phyloP scores from a whole-genome alignment of 1,140 invertebrate genomes.

The Chironomus striatipennis region DNA sequence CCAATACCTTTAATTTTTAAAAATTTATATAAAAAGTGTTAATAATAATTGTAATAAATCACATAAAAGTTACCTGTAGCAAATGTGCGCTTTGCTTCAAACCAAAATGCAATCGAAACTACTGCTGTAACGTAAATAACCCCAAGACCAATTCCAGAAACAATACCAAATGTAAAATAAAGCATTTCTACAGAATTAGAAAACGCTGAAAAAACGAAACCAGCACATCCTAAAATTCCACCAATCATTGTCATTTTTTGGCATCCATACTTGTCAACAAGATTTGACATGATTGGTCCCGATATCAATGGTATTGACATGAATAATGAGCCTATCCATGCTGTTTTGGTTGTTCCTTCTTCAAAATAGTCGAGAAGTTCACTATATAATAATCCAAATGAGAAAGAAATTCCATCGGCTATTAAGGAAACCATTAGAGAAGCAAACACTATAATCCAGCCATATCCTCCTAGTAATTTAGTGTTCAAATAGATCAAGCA shows the following conservation, averaged over 20 bases:
- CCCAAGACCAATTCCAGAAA: constrained; percentile 76
- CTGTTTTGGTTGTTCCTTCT: constrained; percentile 70
- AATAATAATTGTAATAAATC: no score
- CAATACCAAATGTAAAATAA: constrained; percentile 77
- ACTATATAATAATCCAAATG: constrained; percentile 81
- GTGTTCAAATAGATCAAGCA: no score
- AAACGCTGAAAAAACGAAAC: constrained; percentile 72
- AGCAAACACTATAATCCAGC: constrained; percentile 81
- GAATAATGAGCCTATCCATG: constrained; percentile 81
- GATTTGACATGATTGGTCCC: constrained; percentile 75
- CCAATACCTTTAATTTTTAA: constrained; percentile 50
- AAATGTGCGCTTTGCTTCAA: constrained; percentile 83
- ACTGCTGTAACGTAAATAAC: constrained; percentile 84
- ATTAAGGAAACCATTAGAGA: constrained; percentile 82
- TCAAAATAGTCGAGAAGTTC: constrained; percentile 80
- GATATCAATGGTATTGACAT: constrained; percentile 80
- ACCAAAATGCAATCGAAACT: constrained; percentile 92
- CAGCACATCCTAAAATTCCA: constrained; percentile 62
- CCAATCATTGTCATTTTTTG: constrained; percentile 73
- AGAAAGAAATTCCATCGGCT: constrained; percentile 92
- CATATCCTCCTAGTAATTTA: constrained; percentile 37
- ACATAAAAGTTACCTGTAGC: constrained; percentile 77
- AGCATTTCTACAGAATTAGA: constrained; percentile 63
- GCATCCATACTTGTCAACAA: constrained; percentile 84
- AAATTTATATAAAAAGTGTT: no score